Evolutionary conservation across 2,888 invertebrate species (phyloP).

Genomic region (Torymus texanus): DNA sequence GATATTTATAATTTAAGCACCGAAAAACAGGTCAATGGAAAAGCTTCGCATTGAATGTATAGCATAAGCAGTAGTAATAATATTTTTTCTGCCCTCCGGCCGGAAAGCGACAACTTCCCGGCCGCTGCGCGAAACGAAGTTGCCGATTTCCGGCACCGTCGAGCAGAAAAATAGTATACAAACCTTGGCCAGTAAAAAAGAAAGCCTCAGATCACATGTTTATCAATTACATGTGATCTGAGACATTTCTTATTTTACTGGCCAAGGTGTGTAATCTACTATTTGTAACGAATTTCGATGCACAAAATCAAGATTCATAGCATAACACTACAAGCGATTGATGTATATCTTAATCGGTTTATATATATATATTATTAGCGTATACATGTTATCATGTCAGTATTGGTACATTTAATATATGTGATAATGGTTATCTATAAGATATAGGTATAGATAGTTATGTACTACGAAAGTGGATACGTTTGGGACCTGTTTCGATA

Average conservation of each 20-base stretch:
- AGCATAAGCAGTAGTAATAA: conserved; percentile 1
- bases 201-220: too few species aligned
- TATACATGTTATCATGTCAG: conserved; percentile 4
- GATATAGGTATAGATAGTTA: conserved; percentile 35
- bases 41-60: conserved; percentile 19
- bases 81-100: conserved; percentile 10
- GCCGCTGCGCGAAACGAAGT: too few species aligned
- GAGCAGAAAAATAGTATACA: too few species aligned
- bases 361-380: conserved; percentile 23
- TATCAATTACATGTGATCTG: too few species aligned
- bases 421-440: conserved; percentile 35
- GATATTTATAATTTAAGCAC: conserved; percentile 16
- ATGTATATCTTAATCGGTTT: conserved; percentile 16
- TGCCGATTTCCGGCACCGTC: too few species aligned
- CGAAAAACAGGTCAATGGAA: conserved; percentile 20
- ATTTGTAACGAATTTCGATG: conserved; percentile 23
- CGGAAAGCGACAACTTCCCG: too few species aligned
- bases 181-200: too few species aligned
- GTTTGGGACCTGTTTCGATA: conserved; percentile 61
- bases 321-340: conserved; percentile 5
- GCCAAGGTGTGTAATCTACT: too few species aligned
- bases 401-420: conserved; percentile 24
- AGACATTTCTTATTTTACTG: too few species aligned
- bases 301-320: neutral
- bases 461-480: conserved; percentile 61